A percentile compares a stretch with the other conserved stretches of the same genome.
Conservation (phyloP, 2,113 vertebrate species). For the Canis aureus region DNA sequence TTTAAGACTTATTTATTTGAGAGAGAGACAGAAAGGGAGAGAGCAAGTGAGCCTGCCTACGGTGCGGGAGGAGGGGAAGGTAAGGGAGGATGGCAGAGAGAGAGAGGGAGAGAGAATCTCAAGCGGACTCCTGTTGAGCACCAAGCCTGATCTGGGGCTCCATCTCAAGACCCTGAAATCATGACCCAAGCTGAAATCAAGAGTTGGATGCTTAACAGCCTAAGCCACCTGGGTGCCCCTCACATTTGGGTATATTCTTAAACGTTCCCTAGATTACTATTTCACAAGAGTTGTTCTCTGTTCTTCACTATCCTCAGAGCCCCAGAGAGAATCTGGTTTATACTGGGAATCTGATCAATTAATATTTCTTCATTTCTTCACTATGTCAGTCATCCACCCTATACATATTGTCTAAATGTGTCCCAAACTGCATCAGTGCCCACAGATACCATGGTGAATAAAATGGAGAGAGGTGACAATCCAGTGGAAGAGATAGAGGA, state of each 20-base stretch:
- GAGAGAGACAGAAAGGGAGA: neutral
- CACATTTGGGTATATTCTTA: neutral
- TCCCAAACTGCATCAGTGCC: neutral
- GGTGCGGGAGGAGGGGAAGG: neutral
- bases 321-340: neutral
- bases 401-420: neutral
- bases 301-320: neutral
- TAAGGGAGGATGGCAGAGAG: neutral
- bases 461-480: neutral
- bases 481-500: neutral
- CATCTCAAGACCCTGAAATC: neutral
- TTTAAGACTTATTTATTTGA: neutral
- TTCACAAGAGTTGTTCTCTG: constrained; percentile 41
- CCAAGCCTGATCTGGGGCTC: neutral
- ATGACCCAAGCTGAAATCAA: neutral
- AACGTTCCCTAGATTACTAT: neutral
- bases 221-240: neutral
- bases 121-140: neutral
- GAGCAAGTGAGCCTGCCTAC: neutral
- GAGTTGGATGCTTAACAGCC: neutral
- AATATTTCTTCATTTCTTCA: neutral
- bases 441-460: neutral
- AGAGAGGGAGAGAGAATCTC: neutral
- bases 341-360: neutral
- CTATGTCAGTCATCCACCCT: neutral